These are phyloP conservation scores for Druon quercuslanigerum DNA, from an alignment of 1,140 invertebrate genomes.

Conservation along the genomic window DNA sequence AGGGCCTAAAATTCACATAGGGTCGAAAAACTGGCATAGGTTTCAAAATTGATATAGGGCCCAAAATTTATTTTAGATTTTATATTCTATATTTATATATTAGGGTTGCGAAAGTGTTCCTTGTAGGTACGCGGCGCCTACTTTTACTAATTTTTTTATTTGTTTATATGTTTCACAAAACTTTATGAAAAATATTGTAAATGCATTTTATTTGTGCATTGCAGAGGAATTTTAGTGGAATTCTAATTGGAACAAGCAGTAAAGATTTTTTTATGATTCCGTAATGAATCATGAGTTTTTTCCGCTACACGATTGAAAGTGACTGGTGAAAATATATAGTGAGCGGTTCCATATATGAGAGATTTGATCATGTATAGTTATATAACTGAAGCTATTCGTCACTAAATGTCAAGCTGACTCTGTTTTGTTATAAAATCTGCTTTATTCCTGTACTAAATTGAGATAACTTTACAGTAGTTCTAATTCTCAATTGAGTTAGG, in stretches of 20 bases:
- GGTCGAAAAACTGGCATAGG: no score
- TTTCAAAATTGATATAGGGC: no score
- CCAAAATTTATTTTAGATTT: no score
- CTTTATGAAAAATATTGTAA: background rate
- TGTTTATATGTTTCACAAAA: background rate
- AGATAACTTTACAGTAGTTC: background rate
- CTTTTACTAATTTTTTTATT: background rate
- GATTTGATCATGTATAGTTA: background rate
- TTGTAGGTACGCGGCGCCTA: background rate
- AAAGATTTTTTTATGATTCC: constrained; percentile 21
- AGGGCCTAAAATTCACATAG: no score
- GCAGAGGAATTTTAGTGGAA: background rate
- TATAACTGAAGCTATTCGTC: constrained; percentile 2
- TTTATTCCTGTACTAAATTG: background rate
- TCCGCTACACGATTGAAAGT: background rate
- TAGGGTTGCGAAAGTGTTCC: background rate
- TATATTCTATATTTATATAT: no score
- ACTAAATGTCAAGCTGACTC: constrained; percentile 14
- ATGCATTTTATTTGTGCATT: constrained; percentile 21
- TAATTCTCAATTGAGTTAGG: background rate
- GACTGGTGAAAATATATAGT: background rate
- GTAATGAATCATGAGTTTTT: constrained; percentile 4
- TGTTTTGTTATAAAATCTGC: constrained; percentile 3
- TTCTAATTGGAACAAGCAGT: constrained; percentile 12
- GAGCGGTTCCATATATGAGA: background rate